Evolutionary conservation across 2,797 vertebrate genomes (phyloP).

Genomic region (Tapirus indicus): DNA sequence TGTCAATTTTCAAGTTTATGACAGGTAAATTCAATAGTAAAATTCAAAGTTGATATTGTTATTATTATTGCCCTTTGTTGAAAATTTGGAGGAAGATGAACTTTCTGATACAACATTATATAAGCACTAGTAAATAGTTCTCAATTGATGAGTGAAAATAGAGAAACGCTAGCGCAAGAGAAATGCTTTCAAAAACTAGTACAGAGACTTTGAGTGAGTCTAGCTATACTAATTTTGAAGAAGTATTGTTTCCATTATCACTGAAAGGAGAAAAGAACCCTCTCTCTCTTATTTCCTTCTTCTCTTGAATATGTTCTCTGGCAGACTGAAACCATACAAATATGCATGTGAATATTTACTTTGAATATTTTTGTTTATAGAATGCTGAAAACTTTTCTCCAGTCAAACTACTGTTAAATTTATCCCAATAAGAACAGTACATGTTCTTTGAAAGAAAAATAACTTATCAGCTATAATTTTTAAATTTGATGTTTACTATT

Average conservation of each 20-base stretch:
- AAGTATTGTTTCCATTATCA: background rate
- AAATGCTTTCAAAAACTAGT: background rate
- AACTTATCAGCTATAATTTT: background rate
- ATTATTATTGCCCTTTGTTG: background rate
- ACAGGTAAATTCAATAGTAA: background rate
- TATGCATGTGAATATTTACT: background rate
- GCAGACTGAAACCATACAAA: background rate
- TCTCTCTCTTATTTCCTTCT: background rate
- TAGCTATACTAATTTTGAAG: background rate
- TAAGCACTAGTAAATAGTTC: background rate
- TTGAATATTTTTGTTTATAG: background rate
- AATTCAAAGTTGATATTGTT: background rate
- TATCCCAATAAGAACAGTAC: background rate
- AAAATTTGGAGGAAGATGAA: background rate
- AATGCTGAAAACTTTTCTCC: background rate
- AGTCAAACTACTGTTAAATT: background rate
- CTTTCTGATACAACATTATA: background rate
- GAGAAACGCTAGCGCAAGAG: background rate
- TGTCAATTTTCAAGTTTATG: background rate
- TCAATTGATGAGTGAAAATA: background rate
- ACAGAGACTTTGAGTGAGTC: background rate
- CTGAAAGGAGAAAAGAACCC: background rate
- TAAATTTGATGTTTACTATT: background rate
- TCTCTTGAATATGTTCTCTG: background rate
- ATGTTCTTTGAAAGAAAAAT: background rate